These are phyloP conservation scores for Nymphalis c-album DNA, from an alignment of 2,888 invertebrate genomes.

Conservation along the genomic window DNA sequence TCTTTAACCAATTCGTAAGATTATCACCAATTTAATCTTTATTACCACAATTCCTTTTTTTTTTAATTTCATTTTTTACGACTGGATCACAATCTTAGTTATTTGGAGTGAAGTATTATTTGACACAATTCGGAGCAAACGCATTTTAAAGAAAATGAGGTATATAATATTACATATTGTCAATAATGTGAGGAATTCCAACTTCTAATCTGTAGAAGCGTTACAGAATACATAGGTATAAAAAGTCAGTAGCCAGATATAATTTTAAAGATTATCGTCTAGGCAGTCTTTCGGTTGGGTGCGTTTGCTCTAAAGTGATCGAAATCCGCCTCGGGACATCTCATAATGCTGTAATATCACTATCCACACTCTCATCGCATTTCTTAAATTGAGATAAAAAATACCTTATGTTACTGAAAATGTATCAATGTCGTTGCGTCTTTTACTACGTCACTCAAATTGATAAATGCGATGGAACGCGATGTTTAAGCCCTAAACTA, in stretches of 20 bases:
- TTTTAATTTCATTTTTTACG: constrained; percentile 22
- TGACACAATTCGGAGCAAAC: constrained; percentile 21
- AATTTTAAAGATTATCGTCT: constrained; percentile 20
- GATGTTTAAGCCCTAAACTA: constrained; percentile 59
- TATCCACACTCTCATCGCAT: constrained; percentile 58
- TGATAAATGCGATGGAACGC: constrained; percentile 66
- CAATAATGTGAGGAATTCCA: neutral
- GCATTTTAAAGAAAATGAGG: constrained; percentile 11
- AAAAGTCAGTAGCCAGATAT: constrained; percentile 9
- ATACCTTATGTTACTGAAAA: constrained; percentile 16
- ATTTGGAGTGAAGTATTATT: constrained; percentile 23
- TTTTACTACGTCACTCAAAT: constrained; percentile 45
- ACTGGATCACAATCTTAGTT: constrained; percentile 36
- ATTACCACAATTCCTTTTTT: constrained; percentile 35
- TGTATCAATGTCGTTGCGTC: constrained; percentile 42
- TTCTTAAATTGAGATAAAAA: constrained; percentile 49
- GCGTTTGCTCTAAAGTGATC: constrained; percentile 26
- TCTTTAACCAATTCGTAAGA: constrained; percentile 77
- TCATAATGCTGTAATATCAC: constrained; percentile 49
- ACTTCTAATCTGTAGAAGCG: neutral
- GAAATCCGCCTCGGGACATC: constrained; percentile 17
- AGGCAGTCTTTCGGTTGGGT: constrained; percentile 31
- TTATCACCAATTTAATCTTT: constrained; percentile 63
- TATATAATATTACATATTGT: constrained; percentile 12
- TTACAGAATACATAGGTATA: neutral